Evolutionary conservation across 2,113 vertebrate species (phyloP).

Genomic region (Hepsetus odoe): DNA sequence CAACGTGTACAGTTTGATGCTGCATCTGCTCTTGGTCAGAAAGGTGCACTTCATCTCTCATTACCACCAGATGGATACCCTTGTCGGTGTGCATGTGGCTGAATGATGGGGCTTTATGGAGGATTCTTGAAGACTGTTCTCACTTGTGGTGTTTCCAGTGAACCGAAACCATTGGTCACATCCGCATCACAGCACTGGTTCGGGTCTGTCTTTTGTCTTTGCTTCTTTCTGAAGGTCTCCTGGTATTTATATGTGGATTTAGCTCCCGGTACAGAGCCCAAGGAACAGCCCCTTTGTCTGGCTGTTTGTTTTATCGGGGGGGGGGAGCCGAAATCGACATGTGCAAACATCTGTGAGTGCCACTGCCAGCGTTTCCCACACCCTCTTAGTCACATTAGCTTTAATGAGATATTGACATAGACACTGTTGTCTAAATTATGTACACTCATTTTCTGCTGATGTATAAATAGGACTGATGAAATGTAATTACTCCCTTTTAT

Average conservation of each 20-base stretch:
- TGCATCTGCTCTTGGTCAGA: constrained; percentile 35
- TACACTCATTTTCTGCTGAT: constrained; percentile 60
- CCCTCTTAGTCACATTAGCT: constrained; percentile 62
- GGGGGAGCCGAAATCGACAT: constrained; percentile 41
- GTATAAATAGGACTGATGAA: constrained; percentile 59
- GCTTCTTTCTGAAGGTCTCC: constrained; percentile 1
- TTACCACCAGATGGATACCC: constrained; percentile 4
- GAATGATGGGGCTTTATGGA: background rate
- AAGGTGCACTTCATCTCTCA: constrained; percentile 9
- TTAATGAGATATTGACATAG: constrained; percentile 65
- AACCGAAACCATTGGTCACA: background rate
- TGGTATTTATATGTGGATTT: constrained; percentile 14
- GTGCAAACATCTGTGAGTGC: constrained; percentile 57
- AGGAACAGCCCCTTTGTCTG: constrained; percentile 37
- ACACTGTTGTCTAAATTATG: constrained; percentile 60
- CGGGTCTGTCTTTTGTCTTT: background rate
- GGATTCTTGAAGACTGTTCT: background rate
- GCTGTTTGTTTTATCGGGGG: constrained; percentile 42
- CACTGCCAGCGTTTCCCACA: constrained; percentile 49
- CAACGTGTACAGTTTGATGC: constrained; percentile 18
- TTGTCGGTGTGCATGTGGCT: background rate
- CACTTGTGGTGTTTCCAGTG: too few relatives aligned
- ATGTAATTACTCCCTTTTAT: constrained; percentile 59
- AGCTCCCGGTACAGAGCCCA: background rate
- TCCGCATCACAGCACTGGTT: background rate